Base-by-base conservation (phyloP, 2,113 vertebrate genomes). In the Planiliza haematocheilus region DNA sequence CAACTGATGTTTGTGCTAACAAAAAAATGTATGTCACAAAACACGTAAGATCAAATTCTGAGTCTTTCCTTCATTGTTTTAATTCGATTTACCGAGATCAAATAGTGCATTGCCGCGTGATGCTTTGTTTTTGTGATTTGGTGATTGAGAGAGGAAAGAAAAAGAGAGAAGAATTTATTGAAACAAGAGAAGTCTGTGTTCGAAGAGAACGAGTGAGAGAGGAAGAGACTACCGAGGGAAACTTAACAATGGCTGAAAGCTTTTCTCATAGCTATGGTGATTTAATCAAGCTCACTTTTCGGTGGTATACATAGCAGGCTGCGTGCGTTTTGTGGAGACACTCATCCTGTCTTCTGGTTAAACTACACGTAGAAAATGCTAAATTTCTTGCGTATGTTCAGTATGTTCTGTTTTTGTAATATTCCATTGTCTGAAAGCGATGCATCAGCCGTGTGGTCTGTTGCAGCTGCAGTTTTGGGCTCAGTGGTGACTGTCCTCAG, bases 271-370 rank as follows among this genome's bases (percentile, higher is more conserved):
- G 83, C 75, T 13, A 34, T 17, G 65, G 79, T 74, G 45, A 5
- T 81, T 88, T 85, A 77, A 81, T 79, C 67, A 72, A 74, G 50
- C 57, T 82, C 55, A 64, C 48, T 72, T 81, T 85, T 74, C 62
- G 62, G 46, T 30, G 34, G 9, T 7, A 16, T 4, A 13, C 7
- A 16, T 4, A 13, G 36, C 56, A 21, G 30, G 41, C 36, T 51
- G 60, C 49, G 79, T 73, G 41, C 10, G 48, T 66, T 79, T 60
- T 16, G 60, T 58, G 56, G 57, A 13, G 12, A 50, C 60, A 70
- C 43, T 53, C 21, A 16, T 81, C 69, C 73, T 43, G 7, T 56
- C 39, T 56, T 46, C 48, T 41, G 42, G 53, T 65, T 39, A 46
- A 63, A 68, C 38, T 37, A 37, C 53, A n/a, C 21, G 16, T 30